phyloP scores from a whole-genome alignment of 2,888 invertebrate genomes.

The Brachycybe producta region DNA sequence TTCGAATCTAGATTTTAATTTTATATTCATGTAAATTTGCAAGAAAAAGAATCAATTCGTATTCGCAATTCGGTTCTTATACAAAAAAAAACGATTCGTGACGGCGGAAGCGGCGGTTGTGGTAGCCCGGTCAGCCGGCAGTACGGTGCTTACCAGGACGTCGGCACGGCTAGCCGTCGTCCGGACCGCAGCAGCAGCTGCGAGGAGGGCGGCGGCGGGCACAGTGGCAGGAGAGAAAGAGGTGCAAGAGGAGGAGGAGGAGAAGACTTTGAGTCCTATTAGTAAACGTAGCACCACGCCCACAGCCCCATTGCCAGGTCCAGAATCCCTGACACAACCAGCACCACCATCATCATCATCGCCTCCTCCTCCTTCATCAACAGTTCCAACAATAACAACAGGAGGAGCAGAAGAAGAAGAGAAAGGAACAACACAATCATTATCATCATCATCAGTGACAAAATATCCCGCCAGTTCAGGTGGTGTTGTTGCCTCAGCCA shows the following conservation, averaged over 20 bases:
- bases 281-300: too few species aligned
- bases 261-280: too few species aligned
- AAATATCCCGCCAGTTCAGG: not conserved
- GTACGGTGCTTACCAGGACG: constrained; percentile 9
- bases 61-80: too few species aligned
- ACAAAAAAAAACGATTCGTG: not conserved
- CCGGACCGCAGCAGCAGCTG: constrained; percentile 8
- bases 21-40: too few species aligned
- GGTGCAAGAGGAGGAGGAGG: not conserved
- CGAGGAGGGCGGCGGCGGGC: not conserved
- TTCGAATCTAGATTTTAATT: too few species aligned
- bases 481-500: too few species aligned
- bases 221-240: not conserved
- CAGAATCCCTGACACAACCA: not conserved
- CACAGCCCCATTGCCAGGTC: not conserved
- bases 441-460: not conserved
- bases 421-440: not conserved
- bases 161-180: constrained; percentile 12
- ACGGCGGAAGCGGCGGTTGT: not conserved
- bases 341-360: not conserved
- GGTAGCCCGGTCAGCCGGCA: too few species aligned
- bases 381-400: not conserved
- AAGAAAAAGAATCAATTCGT: too few species aligned
- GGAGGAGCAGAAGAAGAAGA: not conserved
- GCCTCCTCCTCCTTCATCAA: not conserved